Conservation (phyloP, 30 jellyfish, hydroid and myxozoan genomes). For the Cassiopea xamachana region DNA sequence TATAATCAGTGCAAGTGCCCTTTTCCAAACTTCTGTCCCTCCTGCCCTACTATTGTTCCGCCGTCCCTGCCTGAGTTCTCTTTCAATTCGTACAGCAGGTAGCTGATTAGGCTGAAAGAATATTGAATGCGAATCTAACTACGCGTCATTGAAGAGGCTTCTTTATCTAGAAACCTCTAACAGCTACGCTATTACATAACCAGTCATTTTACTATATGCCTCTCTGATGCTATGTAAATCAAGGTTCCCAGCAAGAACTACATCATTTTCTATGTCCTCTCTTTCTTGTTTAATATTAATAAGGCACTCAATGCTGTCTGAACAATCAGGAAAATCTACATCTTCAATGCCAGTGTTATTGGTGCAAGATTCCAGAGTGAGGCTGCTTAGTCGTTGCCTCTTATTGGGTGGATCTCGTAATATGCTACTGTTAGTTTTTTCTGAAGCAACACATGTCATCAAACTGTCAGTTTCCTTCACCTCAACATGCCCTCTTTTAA, state of each 20-base stretch:
- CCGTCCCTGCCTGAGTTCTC: no score
- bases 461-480: neutral
- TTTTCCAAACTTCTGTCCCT: no score
- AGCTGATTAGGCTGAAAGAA: no score
- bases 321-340: neutral
- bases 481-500: neutral
- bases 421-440: neutral
- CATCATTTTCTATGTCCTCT: neutral
- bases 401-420: neutral
- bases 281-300: constrained; percentile 19
- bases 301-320: constrained; percentile 19
- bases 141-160: no score
- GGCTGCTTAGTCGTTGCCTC: constrained; percentile 67
- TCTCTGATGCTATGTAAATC: constrained; percentile 21
- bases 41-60: no score
- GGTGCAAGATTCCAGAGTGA: constrained; percentile 40
- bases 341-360: neutral
- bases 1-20: no score
- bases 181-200: neutral
- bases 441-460: neutral
- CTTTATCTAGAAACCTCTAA: neutral
- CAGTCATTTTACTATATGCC: neutral
- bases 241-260: neutral
- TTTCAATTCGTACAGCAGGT: no score
- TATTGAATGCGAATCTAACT: no score